Evolutionary conservation across 2,888 invertebrate genomes (phyloP).

Genomic region (Sialis lutaria): DNA sequence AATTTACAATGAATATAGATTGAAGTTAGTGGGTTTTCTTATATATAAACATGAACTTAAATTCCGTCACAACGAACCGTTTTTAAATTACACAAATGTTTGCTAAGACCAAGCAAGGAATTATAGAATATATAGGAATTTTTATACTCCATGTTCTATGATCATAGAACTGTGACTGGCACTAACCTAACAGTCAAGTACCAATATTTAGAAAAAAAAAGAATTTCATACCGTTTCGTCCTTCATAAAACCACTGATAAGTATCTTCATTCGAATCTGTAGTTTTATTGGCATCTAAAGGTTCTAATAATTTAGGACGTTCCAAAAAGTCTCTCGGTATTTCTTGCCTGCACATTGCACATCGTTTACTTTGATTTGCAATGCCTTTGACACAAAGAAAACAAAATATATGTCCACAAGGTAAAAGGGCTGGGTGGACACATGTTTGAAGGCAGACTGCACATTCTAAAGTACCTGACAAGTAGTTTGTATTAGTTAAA

Average conservation of each 20-base stretch:
- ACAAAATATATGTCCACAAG: conserved; percentile 92
- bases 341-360: conserved; percentile 84
- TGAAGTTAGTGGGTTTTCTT: too few species aligned
- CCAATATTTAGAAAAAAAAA: not conserved
- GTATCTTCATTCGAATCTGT: conserved; percentile 39
- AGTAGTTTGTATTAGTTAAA: too few species aligned
- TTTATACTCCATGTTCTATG: too few species aligned
- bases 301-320: conserved; percentile 60
- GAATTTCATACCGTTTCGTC: conserved; percentile 61
- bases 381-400: conserved; percentile 91
- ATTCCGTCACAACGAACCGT: too few species aligned
- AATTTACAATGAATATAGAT: too few species aligned
- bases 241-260: conserved; percentile 93
- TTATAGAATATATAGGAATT: too few species aligned
- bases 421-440: conserved; percentile 81
- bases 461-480: conserved; percentile 43
- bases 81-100: too few species aligned
- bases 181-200: too few species aligned
- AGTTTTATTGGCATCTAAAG: conserved; percentile 34
- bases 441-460: conserved; percentile 83
- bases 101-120: too few species aligned
- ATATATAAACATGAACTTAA: too few species aligned
- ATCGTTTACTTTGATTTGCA: conserved; percentile 68
- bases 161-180: too few species aligned
- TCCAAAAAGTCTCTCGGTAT: conserved; percentile 81